Evolutionary conservation across 1,140 invertebrate species (phyloP).

Genomic region (Daktulosphaira vitifoliae): DNA sequence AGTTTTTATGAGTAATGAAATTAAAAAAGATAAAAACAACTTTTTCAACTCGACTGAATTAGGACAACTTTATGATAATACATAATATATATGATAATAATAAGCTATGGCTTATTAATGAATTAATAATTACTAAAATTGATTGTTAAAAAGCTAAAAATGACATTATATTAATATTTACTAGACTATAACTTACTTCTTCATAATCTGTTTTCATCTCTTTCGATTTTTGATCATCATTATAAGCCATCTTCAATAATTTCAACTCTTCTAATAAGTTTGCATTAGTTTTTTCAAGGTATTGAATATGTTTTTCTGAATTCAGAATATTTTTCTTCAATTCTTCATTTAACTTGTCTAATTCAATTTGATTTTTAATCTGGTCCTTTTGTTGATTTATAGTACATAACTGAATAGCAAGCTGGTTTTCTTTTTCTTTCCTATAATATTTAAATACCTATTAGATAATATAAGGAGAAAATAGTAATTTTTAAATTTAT

Average conservation of each 20-base stretch:
- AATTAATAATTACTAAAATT: too few relatives aligned
- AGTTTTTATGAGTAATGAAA: too few relatives aligned
- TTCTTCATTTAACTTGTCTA: background rate
- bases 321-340: slow-evolving; percentile 6
- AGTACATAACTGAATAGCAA: background rate
- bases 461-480: background rate
- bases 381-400: background rate
- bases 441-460: too few relatives aligned
- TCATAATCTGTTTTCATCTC: slow-evolving; percentile 16
- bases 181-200: slow-evolving; percentile 1
- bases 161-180: too few relatives aligned
- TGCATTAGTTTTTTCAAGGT: background rate
- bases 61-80: too few relatives aligned
- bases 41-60: too few relatives aligned
- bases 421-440: background rate
- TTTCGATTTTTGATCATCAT: slow-evolving; percentile 1
- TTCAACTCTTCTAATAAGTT: slow-evolving; percentile 3
- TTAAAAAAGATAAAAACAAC: too few relatives aligned
- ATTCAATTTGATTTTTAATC: background rate
- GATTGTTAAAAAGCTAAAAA: too few relatives aligned
- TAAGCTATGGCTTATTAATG: too few relatives aligned
- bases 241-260: background rate
- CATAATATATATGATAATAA: too few relatives aligned
- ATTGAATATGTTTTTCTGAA: slow-evolving; percentile 3
- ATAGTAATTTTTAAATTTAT: background rate